These are phyloP conservation scores for Mythimna loreyi DNA, from an alignment of 2,888 invertebrate species.

Conservation along the genomic window DNA sequence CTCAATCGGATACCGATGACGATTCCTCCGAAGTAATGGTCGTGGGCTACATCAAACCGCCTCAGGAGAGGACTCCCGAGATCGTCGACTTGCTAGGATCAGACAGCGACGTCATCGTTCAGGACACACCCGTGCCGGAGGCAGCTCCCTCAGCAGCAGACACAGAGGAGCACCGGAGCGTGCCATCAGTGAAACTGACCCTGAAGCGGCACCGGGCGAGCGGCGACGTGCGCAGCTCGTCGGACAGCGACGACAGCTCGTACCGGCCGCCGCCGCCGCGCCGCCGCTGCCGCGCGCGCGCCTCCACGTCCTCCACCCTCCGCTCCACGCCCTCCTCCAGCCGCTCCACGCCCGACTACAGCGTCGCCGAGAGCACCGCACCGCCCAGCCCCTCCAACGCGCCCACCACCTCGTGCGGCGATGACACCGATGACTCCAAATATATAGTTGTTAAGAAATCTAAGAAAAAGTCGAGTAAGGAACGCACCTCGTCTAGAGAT, in stretches of 20 bases:
- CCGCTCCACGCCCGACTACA: constrained; percentile 8
- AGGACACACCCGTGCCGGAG: constrained; percentile 73
- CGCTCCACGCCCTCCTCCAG: constrained; percentile 35
- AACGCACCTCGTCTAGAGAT: constrained; percentile 52
- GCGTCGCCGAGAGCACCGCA: neutral
- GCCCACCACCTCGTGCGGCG: constrained; percentile 43
- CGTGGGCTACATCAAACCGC: constrained; percentile 92
- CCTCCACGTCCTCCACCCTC: constrained; percentile 36
- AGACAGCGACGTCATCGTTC: constrained; percentile 87
- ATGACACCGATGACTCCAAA: constrained; percentile 55
- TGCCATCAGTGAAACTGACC: constrained; percentile 73
- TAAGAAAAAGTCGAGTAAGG: constrained; percentile 63
- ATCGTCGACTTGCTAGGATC: constrained; percentile 91
- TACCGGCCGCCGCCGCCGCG: constrained; percentile 65
- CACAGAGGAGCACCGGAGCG: constrained; percentile 53
- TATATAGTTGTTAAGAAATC: constrained; percentile 65
- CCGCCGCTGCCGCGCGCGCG: constrained; percentile 57
- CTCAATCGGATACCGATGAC: constrained; percentile 86
- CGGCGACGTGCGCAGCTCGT: constrained; percentile 47
- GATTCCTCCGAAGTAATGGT: constrained; percentile 91
- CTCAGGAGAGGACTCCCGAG: constrained; percentile 92
- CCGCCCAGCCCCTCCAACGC: constrained; percentile 31
- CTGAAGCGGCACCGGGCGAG: constrained; percentile 69
- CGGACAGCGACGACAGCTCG: constrained; percentile 73
- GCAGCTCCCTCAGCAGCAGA: constrained; percentile 51